Evolutionary conservation across 1,140 invertebrate genomes (phyloP).

Genomic region (Temnothorax longispinosus): DNA sequence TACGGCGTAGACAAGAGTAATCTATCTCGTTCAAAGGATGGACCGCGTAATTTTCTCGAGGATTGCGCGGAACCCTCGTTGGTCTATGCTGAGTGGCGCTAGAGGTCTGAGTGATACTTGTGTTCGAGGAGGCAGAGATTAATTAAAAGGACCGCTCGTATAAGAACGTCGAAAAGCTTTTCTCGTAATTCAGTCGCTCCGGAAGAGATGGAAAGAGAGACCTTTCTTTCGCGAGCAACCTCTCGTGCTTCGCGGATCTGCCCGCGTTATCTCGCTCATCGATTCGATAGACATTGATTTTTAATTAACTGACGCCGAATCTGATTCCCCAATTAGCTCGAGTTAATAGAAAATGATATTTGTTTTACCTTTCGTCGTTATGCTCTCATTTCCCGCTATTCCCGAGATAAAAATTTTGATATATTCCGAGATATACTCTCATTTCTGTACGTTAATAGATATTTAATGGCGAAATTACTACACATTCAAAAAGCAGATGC

Average conservation of each 20-base stretch:
- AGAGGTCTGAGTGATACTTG: conserved; percentile 68
- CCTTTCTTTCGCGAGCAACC: not conserved
- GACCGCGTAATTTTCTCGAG: conserved; percentile 53
- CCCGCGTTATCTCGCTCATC: not conserved
- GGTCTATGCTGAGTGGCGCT: conserved; percentile 44
- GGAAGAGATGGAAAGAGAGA: conserved; percentile 16
- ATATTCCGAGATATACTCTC: not conserved
- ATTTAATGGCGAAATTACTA: not conserved
- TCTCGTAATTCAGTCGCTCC: conserved; percentile 50
- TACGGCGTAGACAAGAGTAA: not conserved
- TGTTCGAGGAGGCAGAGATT: conserved; percentile 68
- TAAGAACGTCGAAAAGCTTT: conserved; percentile 71
- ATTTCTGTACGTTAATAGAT: not conserved
- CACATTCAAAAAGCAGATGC: not conserved
- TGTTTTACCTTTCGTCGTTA: conserved; percentile 46
- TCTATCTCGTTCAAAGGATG: conserved; percentile 13
- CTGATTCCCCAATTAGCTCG: conserved; percentile 20
- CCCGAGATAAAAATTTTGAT: not conserved
- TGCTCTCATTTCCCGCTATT: conserved; percentile 6
- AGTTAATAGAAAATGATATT: conserved; percentile 71
- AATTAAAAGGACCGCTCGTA: conserved; percentile 71
- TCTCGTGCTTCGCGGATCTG: not conserved
- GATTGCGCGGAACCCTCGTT: conserved; percentile 41
- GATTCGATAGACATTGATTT: conserved; percentile 68
- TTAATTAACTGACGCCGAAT: conserved; percentile 67